phyloP scores from a whole-genome alignment of 1,140 invertebrate species.

The Gyrodactylus bullatarudis region DNA sequence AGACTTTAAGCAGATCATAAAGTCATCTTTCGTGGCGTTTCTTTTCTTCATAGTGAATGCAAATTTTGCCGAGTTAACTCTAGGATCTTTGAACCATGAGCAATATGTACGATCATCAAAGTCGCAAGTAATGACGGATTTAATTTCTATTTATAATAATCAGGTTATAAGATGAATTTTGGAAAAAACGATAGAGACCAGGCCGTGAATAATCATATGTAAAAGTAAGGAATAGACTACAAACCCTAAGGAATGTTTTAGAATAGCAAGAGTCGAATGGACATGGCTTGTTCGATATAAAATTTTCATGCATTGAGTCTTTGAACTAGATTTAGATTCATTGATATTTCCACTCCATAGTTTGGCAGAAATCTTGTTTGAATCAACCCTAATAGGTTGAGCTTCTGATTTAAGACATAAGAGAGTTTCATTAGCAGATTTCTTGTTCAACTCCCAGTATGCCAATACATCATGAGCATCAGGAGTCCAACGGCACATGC shows the following conservation, averaged over 20 bases:
- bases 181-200: no score
- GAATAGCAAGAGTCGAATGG: background rate
- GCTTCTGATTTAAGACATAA: background rate
- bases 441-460: background rate
- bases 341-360: background rate
- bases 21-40: no score
- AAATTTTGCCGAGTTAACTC: no score
- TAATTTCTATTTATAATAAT: no score
- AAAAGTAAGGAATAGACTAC: no score
- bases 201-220: no score
- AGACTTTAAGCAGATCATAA: no score
- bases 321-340: background rate
- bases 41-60: no score
- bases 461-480: background rate
- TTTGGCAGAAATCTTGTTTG: background rate
- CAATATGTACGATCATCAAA: no score
- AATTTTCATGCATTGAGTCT: background rate
- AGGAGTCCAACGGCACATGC: background rate
- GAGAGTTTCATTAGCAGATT: background rate
- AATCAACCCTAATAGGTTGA: background rate
- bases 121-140: no score
- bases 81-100: no score
- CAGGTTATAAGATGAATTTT: no score
- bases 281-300: background rate
- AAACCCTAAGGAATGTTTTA: background rate